Evolutionary conservation across 2,113 vertebrate species (phyloP).

Genomic region (Limanda limanda): DNA sequence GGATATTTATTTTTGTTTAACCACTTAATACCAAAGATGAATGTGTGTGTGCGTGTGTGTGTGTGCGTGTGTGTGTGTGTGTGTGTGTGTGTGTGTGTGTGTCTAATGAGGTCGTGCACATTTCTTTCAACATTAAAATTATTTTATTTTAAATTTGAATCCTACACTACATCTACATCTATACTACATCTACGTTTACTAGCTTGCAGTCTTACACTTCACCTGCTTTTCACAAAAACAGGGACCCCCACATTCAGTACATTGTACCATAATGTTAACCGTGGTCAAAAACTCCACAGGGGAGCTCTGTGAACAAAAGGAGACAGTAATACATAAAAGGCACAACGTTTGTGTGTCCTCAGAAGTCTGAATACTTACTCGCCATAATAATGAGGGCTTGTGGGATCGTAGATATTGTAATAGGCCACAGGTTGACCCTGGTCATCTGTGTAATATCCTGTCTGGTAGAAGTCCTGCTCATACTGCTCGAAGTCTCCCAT

Average conservation of each 20-base stretch:
- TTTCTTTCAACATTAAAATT: too few species aligned
- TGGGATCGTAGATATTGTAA: constrained; percentile 35
- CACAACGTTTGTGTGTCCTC: background rate
- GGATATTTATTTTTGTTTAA: too few species aligned
- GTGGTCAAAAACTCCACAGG: background rate
- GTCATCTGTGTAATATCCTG: constrained; percentile 85
- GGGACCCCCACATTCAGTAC: background rate
- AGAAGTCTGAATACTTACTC: constrained; percentile 44
- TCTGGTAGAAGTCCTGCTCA: constrained; percentile 89
- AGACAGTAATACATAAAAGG: background rate
- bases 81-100: too few species aligned
- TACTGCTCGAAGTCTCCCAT: constrained; percentile 86
- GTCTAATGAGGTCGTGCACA: too few species aligned
- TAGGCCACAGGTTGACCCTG: constrained; percentile 70
- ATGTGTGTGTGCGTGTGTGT: too few species aligned
- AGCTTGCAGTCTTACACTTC: too few species aligned
- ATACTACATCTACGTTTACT: too few species aligned
- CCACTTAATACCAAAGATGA: too few species aligned
- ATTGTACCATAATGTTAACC: background rate
- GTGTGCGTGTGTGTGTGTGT: too few species aligned
- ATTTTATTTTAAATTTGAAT: too few species aligned
- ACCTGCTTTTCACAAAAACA: too few species aligned
- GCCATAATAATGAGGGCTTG: constrained; percentile 42
- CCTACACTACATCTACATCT: too few species aligned
- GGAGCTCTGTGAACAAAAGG: background rate